Evolutionary conservation across 2,113 vertebrate genomes (phyloP).

Genomic region (Nerophis lumbriciformis): DNA sequence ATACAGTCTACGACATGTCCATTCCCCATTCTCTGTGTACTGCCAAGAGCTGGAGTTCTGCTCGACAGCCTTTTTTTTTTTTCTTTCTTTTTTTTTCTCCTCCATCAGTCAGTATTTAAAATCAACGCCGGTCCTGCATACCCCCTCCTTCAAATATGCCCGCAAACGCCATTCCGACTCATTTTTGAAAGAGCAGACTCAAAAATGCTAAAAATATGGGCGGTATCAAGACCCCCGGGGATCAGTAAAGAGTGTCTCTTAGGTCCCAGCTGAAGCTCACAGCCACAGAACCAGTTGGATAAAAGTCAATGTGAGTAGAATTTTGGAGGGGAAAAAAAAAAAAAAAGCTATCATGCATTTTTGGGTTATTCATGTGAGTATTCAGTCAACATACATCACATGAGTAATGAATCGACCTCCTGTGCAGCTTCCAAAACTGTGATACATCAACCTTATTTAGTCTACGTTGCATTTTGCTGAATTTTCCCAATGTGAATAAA

Average conservation of each 20-base stretch:
- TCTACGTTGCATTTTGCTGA: too few relatives aligned
- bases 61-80: not conserved
- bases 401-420: too few relatives aligned
- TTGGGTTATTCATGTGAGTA: too few relatives aligned
- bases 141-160: not conserved
- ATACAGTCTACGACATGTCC: not conserved
- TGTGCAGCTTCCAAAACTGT: too few relatives aligned
- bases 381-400: too few relatives aligned
- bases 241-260: not conserved
- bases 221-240: not conserved
- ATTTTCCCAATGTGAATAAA: too few relatives aligned
- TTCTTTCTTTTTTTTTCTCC: not conserved
- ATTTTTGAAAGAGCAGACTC: not conserved
- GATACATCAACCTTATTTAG: too few relatives aligned
- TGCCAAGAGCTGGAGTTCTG: not conserved
- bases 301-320: too few relatives aligned
- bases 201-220: not conserved
- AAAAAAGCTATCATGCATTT: too few relatives aligned
- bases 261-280: not conserved
- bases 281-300: too few relatives aligned
- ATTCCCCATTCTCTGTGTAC: not conserved
- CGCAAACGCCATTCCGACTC: not conserved
- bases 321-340: too few relatives aligned
- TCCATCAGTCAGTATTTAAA: constrained; percentile 1
- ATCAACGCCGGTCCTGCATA: not conserved